A percentile compares a stretch with the other conserved stretches of the same genome.
Evolutionary conservation across 1,140 invertebrate genomes (phyloP).

Genomic region (Xylocopa sonorina): DNA sequence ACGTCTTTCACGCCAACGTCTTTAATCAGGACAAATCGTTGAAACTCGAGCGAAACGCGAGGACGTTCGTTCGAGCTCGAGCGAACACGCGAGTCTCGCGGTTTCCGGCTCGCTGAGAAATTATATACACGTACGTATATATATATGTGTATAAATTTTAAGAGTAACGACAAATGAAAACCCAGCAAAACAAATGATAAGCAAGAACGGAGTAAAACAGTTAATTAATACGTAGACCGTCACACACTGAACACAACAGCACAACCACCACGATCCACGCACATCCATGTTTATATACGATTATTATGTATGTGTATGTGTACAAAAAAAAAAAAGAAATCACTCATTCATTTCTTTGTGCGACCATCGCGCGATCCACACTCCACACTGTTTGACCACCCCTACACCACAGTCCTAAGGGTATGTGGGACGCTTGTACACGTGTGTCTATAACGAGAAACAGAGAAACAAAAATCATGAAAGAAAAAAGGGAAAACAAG

Average conservation of each 20-base stretch:
- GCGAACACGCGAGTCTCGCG: background rate
- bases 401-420: slow-evolving; percentile 46
- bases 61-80: background rate
- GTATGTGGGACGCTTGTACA: slow-evolving; percentile 64
- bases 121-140: background rate
- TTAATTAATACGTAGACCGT: slow-evolving; percentile 57
- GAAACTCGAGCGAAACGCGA: background rate
- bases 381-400: slow-evolving; percentile 27
- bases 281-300: slow-evolving; percentile 60
- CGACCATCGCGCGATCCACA: slow-evolving; percentile 36
- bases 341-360: slow-evolving; percentile 58
- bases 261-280: slow-evolving; percentile 57
- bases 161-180: background rate
- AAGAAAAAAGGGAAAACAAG: background rate
- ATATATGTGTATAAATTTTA: background rate
- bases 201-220: background rate
- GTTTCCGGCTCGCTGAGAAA: background rate
- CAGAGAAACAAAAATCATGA: background rate
- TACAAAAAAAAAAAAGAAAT: slow-evolving; percentile 52
- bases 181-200: background rate
- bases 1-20: background rate
- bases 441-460: slow-evolving; percentile 59
- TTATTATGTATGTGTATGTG: slow-evolving; percentile 55
- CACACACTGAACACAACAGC: slow-evolving; percentile 77
- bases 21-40: background rate